Evolutionary conservation across 2,888 invertebrate species (phyloP).

Genomic region (Agrilus biguttatus): DNA sequence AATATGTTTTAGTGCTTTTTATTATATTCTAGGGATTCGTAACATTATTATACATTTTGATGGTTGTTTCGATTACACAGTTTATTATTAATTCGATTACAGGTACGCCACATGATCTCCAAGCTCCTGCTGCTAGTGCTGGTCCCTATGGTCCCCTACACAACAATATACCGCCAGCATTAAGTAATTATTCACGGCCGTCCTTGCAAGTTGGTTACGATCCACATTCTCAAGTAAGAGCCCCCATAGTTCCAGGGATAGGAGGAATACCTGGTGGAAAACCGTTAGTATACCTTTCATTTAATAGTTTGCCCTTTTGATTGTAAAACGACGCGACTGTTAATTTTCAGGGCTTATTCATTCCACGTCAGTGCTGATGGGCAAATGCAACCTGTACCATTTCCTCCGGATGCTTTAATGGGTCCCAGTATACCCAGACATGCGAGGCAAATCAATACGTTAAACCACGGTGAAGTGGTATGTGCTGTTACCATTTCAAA

Average conservation of each 20-base stretch:
- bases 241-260: constrained; percentile 47
- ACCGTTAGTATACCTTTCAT: constrained; percentile 50
- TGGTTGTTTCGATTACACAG: no score
- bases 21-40: no score
- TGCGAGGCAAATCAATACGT: constrained; percentile 75
- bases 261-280: constrained; percentile 68
- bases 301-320: background rate
- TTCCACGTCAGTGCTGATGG: constrained; percentile 86
- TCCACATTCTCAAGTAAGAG: constrained; percentile 52
- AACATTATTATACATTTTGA: no score
- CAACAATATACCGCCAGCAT: constrained; percentile 48
- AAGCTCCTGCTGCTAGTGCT: constrained; percentile 35
- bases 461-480: constrained; percentile 93
- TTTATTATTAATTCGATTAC: constrained; percentile 22
- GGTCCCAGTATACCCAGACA: constrained; percentile 90
- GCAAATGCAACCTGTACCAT: constrained; percentile 80
- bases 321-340: background rate
- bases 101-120: constrained; percentile 42
- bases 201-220: constrained; percentile 52
- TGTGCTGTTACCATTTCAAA: constrained; percentile 91
- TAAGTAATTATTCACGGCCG: constrained; percentile 51
- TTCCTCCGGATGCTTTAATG: constrained; percentile 84
- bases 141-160: constrained; percentile 42
- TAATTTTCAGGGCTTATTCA: constrained; percentile 65
- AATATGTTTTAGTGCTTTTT: no score